Percentiles rank a stretch among this genome's conserved stretches.
These are phyloP conservation scores for Oegoconia quadripuncta DNA, from an alignment of 2,888 invertebrate genomes.

Conservation along the genomic window DNA sequence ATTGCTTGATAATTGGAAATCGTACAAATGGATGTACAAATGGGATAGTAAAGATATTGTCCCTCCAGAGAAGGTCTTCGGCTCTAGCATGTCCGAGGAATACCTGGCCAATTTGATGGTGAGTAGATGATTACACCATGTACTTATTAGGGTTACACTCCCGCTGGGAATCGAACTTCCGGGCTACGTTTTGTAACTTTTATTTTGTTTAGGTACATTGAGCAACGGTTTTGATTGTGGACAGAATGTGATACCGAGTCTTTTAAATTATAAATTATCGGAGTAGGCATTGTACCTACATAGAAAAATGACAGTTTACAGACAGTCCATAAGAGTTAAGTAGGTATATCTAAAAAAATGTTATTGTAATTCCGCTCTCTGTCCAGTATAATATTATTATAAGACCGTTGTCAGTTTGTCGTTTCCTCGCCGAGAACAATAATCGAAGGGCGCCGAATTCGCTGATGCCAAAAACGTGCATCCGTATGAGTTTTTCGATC, in stretches of 20 bases:
- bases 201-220: no score
- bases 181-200: no score
- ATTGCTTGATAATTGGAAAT: slow-evolving; percentile 40
- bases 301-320: no score
- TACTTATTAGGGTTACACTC: neutral
- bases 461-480: slow-evolving; percentile 77
- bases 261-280: no score
- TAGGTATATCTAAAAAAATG: neutral
- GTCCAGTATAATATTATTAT: slow-evolving; percentile 1
- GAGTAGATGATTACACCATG: slow-evolving; percentile 24
- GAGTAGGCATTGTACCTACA: no score
- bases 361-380: no score
- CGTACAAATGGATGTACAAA: slow-evolving; percentile 52
- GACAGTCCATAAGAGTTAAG: neutral
- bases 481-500: slow-evolving; percentile 74
- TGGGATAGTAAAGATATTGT: slow-evolving; percentile 51
- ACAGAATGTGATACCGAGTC: no score
- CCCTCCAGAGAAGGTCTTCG: slow-evolving; percentile 50
- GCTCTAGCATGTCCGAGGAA: slow-evolving; percentile 31
- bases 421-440: slow-evolving; percentile 50
- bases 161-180: no score
- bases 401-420: slow-evolving; percentile 30
- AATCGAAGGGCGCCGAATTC: slow-evolving; percentile 61
- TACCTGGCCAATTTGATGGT: slow-evolving; percentile 54
- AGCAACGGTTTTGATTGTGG: no score